Percentiles rank a stretch among this genome's conserved stretches.
Evolutionary conservation across 2,888 invertebrate species (phyloP).

Genomic region (Malthinus seriepunctatus): DNA sequence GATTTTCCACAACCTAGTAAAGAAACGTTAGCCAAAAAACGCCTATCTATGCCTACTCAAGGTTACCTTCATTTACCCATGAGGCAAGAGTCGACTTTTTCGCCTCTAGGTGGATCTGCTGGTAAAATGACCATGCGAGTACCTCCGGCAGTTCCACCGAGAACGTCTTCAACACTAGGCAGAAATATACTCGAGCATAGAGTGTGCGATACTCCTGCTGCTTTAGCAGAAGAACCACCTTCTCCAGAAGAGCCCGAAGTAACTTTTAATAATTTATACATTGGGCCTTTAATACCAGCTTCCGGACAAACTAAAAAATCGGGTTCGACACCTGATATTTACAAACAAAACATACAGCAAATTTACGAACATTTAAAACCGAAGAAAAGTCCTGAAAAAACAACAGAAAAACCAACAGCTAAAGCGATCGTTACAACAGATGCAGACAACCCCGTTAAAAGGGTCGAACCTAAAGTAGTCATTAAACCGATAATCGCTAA

Average conservation of each 20-base stretch:
- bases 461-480: slow-evolving; percentile 62
- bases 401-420: slow-evolving; percentile 29
- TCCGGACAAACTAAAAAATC: slow-evolving; percentile 37
- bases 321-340: slow-evolving; percentile 27
- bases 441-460: slow-evolving; percentile 51
- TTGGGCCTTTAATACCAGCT: slow-evolving; percentile 60
- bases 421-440: slow-evolving; percentile 61
- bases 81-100: slow-evolving; percentile 38
- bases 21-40: slow-evolving; percentile 54
- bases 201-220: slow-evolving; percentile 54
- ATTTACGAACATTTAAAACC: slow-evolving; percentile 45
- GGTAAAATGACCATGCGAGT: slow-evolving; percentile 48
- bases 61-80: slow-evolving; percentile 47
- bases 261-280: slow-evolving; percentile 59
- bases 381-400: slow-evolving; percentile 7
- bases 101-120: slow-evolving; percentile 48
- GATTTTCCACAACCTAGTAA: slow-evolving; percentile 62
- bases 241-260: slow-evolving; percentile 57
- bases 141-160: slow-evolving; percentile 75
- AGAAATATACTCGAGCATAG: slow-evolving; percentile 51
- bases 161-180: slow-evolving; percentile 68
- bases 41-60: slow-evolving; percentile 68
- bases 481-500: slow-evolving; percentile 61
- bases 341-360: slow-evolving; percentile 43
- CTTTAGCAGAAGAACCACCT: slow-evolving; percentile 56